Conservation (phyloP, 2,113 vertebrate genomes). For the Protomyctophum bolini region DNA sequence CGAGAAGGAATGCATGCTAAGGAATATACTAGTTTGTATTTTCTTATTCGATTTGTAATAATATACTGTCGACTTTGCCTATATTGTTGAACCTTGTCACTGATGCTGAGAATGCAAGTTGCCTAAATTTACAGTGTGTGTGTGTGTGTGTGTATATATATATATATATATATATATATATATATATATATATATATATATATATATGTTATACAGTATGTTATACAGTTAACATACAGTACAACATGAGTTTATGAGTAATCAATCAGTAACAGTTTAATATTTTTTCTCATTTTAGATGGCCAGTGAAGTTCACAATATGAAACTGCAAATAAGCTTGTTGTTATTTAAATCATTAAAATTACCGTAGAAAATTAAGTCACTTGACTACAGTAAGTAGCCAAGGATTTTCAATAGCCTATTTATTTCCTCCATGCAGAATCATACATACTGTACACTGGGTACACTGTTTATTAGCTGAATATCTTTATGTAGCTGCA, state of each 20-base stretch:
- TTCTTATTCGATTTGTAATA: constrained; percentile 1
- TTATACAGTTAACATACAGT: not conserved
- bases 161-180: not conserved
- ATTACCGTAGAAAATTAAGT: not conserved
- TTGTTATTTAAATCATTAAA: not conserved
- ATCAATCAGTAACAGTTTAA: too few relatives aligned
- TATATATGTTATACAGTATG: not conserved
- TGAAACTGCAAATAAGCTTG: not conserved
- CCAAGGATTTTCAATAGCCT: too few relatives aligned
- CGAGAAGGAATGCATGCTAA: not conserved
- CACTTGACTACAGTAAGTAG: not conserved
- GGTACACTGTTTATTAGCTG: constrained; percentile 28
- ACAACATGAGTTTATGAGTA: too few relatives aligned
- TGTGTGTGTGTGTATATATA: not conserved
- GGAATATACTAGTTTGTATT: not conserved
- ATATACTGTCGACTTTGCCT: not conserved
- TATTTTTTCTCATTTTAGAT: too few relatives aligned
- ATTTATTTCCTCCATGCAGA: constrained; percentile 6
- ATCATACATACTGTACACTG: constrained; percentile 5
- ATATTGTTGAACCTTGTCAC: too few relatives aligned
- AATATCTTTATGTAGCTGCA: constrained; percentile 32
- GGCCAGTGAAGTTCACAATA: too few relatives aligned
- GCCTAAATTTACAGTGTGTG: not conserved
- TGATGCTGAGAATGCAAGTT: not conserved
- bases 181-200: not conserved